Conservation (phyloP, 2,113 vertebrate species). For the Callopanchax toddi region DNA sequence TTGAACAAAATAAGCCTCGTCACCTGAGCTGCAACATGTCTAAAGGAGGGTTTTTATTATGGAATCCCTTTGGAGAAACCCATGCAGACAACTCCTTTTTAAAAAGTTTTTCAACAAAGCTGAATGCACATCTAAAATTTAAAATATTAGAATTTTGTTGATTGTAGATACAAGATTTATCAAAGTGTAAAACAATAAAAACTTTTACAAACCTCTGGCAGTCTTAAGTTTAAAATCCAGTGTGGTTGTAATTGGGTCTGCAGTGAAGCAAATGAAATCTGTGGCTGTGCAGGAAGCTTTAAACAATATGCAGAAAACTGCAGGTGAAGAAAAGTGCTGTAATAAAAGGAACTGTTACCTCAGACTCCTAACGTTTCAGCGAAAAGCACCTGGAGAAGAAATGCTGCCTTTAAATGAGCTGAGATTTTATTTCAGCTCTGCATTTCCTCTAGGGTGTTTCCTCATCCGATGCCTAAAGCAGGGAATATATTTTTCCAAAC, state of each 20-base stretch:
- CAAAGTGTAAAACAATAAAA: neutral
- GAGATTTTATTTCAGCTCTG: neutral
- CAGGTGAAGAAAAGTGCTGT: constrained; percentile 19
- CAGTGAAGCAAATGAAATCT: constrained; percentile 14
- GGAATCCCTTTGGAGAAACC: too few relatives aligned
- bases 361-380: neutral
- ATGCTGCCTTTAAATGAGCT: neutral
- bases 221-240: constrained; percentile 5
- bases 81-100: too few relatives aligned
- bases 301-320: constrained; percentile 20
- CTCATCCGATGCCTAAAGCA: too few relatives aligned
- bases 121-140: too few relatives aligned
- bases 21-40: too few relatives aligned
- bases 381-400: neutral
- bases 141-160: too few relatives aligned
- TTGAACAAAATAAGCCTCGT: too few relatives aligned
- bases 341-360: constrained; percentile 3
- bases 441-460: neutral
- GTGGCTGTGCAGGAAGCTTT: constrained; percentile 29
- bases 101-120: too few relatives aligned
- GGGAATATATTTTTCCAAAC: too few relatives aligned
- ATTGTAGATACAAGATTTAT: too few relatives aligned
- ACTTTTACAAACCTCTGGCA: neutral
- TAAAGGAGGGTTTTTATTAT: too few relatives aligned
- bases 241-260: constrained; percentile 16